Conservation (phyloP, 2,797 vertebrate species). For the Paedocypris micromegethes region DNA sequence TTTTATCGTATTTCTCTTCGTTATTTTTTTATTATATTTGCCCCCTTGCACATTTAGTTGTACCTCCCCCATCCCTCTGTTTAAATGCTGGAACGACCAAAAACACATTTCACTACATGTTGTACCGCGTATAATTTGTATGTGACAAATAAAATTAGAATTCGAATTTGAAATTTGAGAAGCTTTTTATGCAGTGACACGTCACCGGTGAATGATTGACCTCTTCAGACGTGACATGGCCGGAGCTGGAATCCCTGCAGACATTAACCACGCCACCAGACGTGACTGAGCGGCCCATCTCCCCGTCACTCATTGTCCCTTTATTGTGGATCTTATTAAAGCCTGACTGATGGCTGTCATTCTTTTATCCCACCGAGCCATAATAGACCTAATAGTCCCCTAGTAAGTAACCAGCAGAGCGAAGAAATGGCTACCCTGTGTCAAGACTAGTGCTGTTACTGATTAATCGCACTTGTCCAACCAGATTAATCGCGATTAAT, state of each 20-base stretch:
- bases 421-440: slow-evolving; percentile 56
- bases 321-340: slow-evolving; percentile 64
- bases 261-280: slow-evolving; percentile 63
- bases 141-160: no score
- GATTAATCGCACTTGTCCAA: no score
- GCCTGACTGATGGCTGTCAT: slow-evolving; percentile 42
- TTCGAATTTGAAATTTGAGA: no score
- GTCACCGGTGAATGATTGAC: slow-evolving; percentile 62
- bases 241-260: slow-evolving; percentile 56
- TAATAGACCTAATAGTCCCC: slow-evolving; percentile 41
- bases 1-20: no score
- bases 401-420: slow-evolving; percentile 57
- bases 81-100: no score
- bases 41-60: no score
- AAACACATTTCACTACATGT: no score
- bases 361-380: slow-evolving; percentile 42
- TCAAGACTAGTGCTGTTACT: no score
- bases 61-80: no score
- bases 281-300: slow-evolving; percentile 52
- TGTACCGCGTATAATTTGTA: no score
- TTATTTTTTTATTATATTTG: no score
- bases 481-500: no score
- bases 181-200: slow-evolving; percentile 25
- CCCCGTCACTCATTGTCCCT: slow-evolving; percentile 64
- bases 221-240: slow-evolving; percentile 35